Conservation (phyloP, 2,113 vertebrate genomes). For the Malurus melanocephalus region DNA sequence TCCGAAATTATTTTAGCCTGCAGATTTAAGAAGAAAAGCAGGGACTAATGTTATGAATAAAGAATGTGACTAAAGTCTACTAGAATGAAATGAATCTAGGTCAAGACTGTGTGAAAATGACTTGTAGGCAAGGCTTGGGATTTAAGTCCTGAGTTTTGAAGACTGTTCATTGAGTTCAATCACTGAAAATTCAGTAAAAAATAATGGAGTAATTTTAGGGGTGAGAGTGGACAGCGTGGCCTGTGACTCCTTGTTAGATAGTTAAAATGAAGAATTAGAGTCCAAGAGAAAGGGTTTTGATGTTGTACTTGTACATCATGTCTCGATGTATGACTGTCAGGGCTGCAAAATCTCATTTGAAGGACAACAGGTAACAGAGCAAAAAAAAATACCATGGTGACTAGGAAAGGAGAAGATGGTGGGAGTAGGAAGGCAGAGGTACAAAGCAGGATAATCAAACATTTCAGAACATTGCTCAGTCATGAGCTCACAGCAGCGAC, state of each 20-base stretch:
- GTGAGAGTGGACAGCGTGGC: not conserved
- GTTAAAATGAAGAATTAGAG: not conserved
- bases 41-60: not conserved
- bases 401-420: not conserved
- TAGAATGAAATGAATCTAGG: not conserved
- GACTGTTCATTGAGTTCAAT: not conserved
- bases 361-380: not conserved
- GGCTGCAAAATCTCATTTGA: not conserved
- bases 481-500: constrained; percentile 32
- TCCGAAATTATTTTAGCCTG: not conserved
- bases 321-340: rapidly evolving
- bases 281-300: not conserved
- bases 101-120: not conserved
- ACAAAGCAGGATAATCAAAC: not conserved
- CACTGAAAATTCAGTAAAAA: not conserved
- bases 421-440: not conserved
- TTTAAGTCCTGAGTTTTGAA: not conserved
- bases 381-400: not conserved
- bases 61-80: not conserved
- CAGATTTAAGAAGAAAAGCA: not conserved
- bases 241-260: not conserved
- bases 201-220: not conserved
- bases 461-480: constrained; percentile 14
- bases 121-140: not conserved
- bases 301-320: not conserved